Conservation (phyloP, 2,797 vertebrate species). For the Hyperoplus immaculatus region DNA sequence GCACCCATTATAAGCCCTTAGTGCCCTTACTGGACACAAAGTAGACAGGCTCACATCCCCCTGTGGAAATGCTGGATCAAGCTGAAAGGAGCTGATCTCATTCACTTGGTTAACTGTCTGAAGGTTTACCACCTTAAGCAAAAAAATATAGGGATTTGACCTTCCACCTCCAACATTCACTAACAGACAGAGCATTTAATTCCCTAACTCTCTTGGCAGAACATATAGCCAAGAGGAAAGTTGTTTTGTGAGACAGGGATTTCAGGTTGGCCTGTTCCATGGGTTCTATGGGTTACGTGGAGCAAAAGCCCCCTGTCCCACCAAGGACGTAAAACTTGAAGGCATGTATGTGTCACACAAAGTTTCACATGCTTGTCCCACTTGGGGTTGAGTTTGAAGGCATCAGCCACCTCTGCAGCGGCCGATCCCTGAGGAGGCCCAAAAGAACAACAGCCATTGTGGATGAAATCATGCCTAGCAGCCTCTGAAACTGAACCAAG, state of each 20-base stretch:
- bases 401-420: no score
- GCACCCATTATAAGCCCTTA: not conserved
- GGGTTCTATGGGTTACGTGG: not conserved
- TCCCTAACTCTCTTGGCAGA: not conserved
- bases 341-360: no score
- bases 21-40: not conserved
- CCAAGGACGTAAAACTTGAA: no score
- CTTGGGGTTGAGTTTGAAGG: no score
- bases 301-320: no score
- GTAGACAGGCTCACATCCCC: not conserved
- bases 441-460: no score
- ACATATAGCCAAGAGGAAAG: not conserved
- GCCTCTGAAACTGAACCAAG: no score
- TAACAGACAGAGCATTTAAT: not conserved
- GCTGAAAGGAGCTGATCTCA: not conserved
- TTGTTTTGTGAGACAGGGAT: not conserved
- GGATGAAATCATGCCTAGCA: no score
- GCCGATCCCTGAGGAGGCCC: no score
- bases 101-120: not conserved
- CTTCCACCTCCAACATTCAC: not conserved
- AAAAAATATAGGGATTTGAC: not conserved
- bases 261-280: not conserved
- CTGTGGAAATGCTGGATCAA: not conserved
- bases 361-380: no score
- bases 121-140: not conserved